Base-by-base conservation (phyloP, 2,888 invertebrate genomes). In the Chesias legatella region DNA sequence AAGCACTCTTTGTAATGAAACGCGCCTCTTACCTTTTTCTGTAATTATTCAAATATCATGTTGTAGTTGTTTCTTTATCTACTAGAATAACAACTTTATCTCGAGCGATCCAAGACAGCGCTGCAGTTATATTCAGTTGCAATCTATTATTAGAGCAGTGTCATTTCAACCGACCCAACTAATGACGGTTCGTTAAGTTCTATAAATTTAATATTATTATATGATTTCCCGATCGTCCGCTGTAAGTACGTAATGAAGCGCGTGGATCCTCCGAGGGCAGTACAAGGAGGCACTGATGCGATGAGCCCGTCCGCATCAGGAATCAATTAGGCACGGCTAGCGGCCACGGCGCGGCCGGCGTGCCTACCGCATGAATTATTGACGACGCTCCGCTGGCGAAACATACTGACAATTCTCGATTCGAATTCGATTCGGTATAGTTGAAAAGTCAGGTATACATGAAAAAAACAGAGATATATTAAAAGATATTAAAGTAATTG, bases 341-440 rank as follows among this genome's bases (percentile, higher is more conserved):
- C 74, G 75, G 75, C 80, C 73, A 79, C 81, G 76, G 74, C 77
- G 81, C 75, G 82, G 75, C 80, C 81, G 76, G 74, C 77, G 81
- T 75, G 82, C 75, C 80, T 81, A 77, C 79, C 79, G 78, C 82
- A 84, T 84, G 84, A 82, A 85, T 85, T 85, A 85, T 84, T 83
- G 81, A 84, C 77, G 77, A 81, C 57, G 73, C 69, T 68, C 59
- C 67, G 67, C 61, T 60, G 59, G 26, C 23, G 54, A 50, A 45
- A 53, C 56, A 48, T 71, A 80, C 74, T 54, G 63, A 31, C 33
- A 48, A 43, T 58, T 67, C 75, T 78, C 75, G 79, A 73, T 62
- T 64, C 9, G 1, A 26, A 21, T 10, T 28, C 29, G 24, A 28
- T 6, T 7, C 27, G 10, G 7, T 11, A 27, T 5, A 17, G 13